phyloP scores from a whole-genome alignment of 2,113 vertebrate species.

The Dolichotis patagonum region DNA sequence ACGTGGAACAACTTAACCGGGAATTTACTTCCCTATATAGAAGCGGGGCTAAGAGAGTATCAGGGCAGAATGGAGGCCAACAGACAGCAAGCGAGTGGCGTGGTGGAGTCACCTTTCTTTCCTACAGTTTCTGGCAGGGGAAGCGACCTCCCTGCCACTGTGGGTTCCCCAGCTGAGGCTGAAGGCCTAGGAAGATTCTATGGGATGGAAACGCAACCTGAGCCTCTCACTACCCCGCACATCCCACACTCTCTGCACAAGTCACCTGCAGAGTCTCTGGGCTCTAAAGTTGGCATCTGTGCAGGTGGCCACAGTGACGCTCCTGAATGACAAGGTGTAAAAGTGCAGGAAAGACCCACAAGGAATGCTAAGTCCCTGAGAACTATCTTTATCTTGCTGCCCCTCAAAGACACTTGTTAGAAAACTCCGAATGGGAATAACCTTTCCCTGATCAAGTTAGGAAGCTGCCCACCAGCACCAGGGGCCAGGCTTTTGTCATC shows the following conservation, averaged over 20 bases:
- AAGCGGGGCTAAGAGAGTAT: neutral
- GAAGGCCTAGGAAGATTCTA: neutral
- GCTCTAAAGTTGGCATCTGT: neutral
- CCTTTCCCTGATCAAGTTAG: neutral
- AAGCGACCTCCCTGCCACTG: neutral
- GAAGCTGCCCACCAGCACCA: accelerated
- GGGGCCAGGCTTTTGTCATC: neutral
- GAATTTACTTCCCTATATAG: neutral
- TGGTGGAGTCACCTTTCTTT: neutral
- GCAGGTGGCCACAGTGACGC: no score
- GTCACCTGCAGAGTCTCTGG: neutral
- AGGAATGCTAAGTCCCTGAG: neutral
- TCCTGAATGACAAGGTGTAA: neutral
- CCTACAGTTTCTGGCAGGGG: neutral
- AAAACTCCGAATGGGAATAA: neutral
- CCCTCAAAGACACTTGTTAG: neutral
- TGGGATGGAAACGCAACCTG: neutral
- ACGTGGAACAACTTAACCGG: accelerated
- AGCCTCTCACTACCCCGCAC: neutral
- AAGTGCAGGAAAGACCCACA: neutral
- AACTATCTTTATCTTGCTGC: neutral
- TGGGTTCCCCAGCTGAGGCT: neutral
- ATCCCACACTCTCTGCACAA: neutral
- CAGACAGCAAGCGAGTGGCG: neutral
- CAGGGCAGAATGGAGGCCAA: neutral